These are phyloP conservation scores for Phoeniculus purpureus DNA, from an alignment of 2,797 vertebrate species.

Conservation along the genomic window DNA sequence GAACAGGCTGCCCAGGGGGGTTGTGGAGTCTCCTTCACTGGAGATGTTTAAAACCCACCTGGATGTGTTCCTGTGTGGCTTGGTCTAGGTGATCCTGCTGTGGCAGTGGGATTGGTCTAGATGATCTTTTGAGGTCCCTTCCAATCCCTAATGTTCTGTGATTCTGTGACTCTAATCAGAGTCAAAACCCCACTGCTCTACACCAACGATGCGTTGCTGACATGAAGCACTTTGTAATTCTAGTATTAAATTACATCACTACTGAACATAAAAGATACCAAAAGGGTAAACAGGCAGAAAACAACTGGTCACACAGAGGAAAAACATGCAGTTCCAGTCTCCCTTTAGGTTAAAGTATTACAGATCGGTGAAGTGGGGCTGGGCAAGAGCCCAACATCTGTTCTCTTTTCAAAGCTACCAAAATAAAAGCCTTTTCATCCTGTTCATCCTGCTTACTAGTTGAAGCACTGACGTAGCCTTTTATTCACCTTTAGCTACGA, in stretches of 20 bases:
- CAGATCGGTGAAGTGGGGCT: background rate
- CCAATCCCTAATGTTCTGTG: too few species aligned
- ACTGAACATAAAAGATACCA: background rate
- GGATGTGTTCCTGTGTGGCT: too few species aligned
- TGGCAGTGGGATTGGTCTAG: too few species aligned
- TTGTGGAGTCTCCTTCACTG: too few species aligned
- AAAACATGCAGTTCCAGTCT: background rate
- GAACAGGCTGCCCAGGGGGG: too few species aligned
- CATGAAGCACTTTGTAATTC: background rate
- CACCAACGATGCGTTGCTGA: background rate
- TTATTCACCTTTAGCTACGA: constrained; percentile 32
- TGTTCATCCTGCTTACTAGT: background rate
- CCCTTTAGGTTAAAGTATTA: background rate
- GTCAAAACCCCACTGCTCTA: background rate
- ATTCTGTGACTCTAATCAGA: background rate
- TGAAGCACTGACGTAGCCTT: background rate
- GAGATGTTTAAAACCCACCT: too few species aligned
- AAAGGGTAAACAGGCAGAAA: background rate
- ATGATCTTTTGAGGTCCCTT: too few species aligned
- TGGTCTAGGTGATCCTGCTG: too few species aligned
- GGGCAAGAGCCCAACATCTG: background rate
- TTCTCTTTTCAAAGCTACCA: constrained; percentile 17
- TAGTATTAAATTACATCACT: background rate
- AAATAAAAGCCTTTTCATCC: constrained; percentile 14
- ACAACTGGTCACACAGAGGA: background rate